Conservation (phyloP, 1,140 invertebrate genomes). For the Drosophila eugracilis region DNA sequence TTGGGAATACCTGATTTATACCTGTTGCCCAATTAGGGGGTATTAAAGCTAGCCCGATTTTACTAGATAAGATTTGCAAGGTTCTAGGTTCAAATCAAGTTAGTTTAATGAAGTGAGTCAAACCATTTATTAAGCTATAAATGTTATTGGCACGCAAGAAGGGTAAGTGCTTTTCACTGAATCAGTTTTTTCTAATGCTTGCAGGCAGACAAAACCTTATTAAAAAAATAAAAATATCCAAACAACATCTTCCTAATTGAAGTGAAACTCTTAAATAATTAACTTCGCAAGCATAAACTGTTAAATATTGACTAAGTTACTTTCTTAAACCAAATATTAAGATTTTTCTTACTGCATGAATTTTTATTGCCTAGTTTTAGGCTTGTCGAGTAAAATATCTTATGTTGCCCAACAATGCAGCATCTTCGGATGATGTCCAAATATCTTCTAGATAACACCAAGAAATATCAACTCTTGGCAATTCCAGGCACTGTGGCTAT, state of each 20-base stretch:
- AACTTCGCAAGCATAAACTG: too few relatives aligned
- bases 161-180: too few relatives aligned
- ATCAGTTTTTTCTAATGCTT: too few relatives aligned
- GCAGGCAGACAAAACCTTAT: too few relatives aligned
- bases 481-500: neutral
- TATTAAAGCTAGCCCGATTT: conserved; percentile 10
- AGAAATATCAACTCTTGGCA: conserved; percentile 39
- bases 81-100: neutral
- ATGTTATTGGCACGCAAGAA: too few relatives aligned
- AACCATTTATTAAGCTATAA: neutral
- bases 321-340: too few relatives aligned
- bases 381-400: conserved; percentile 2
- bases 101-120: neutral
- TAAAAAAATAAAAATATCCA: too few relatives aligned
- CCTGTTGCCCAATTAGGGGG: neutral
- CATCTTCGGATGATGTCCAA: conserved; percentile 11
- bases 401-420: neutral
- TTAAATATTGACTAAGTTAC: too few relatives aligned
- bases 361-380: conserved; percentile 68
- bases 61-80: conserved; percentile 11
- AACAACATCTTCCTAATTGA: too few relatives aligned
- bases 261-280: too few relatives aligned
- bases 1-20: neutral
- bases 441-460: conserved; percentile 6
- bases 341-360: too few relatives aligned